phyloP scores from a whole-genome alignment of 2,888 invertebrate species.

The Zygaena filipendulae region DNA sequence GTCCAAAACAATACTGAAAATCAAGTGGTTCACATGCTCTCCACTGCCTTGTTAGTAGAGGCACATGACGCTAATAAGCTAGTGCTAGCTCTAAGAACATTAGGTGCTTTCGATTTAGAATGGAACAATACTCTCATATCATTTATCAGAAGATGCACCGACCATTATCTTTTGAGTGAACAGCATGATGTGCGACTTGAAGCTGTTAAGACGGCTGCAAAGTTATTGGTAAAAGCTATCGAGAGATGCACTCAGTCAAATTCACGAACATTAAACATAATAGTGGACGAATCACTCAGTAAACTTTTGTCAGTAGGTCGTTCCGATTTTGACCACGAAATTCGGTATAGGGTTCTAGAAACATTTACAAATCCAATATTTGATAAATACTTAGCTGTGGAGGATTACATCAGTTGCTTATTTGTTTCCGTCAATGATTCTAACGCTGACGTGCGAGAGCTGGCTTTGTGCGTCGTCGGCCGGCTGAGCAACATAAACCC shows the following conservation, averaged over 20 bases:
- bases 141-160: constrained; percentile 93
- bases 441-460: constrained; percentile 92
- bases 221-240: constrained; percentile 86
- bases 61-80: constrained; percentile 84
- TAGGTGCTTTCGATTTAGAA: constrained; percentile 93
- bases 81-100: constrained; percentile 90
- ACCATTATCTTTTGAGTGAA: constrained; percentile 90
- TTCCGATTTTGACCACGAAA: constrained; percentile 95
- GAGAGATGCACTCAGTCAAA: constrained; percentile 72
- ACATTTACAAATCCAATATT: constrained; percentile 89
- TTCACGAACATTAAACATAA: constrained; percentile 85
- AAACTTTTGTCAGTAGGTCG: constrained; percentile 93
- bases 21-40: constrained; percentile 46
- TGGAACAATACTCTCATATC: constrained; percentile 88
- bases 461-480: constrained; percentile 92
- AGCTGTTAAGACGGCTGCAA: constrained; percentile 93
- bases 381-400: constrained; percentile 94
- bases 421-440: constrained; percentile 97
- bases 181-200: constrained; percentile 90
- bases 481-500: constrained; percentile 94
- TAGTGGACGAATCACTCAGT: constrained; percentile 92
- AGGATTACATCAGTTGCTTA: constrained; percentile 91
- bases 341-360: constrained; percentile 90
- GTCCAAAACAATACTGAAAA: constrained; percentile 68
- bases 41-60: constrained; percentile 57